Evolutionary conservation across 2,888 invertebrate genomes (phyloP), one percentile per base, ranked within the genome.

Genomic region (Microplitis manilae): DNA sequence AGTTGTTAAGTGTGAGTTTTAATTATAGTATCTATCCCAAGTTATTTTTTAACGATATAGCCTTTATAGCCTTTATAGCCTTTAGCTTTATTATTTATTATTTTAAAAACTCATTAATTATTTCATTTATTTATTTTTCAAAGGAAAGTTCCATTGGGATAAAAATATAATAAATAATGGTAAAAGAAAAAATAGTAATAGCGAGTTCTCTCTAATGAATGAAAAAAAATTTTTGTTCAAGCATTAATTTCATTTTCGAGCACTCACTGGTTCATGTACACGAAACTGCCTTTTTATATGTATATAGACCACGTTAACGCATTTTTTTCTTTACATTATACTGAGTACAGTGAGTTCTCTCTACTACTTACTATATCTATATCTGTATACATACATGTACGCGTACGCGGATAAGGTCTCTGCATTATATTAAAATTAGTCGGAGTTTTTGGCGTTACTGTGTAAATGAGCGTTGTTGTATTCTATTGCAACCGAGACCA

Each of bases 401-500:
- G 8, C 60, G 7, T 15, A 39, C 30, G 4, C n/a, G 68, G 77
- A 77, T 77, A 77, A 77, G 69, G 77, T 69, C 77, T 76, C 68
- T 15, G 65, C 77, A 76, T 79, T 76, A 79, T 79, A 79, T 79
- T 79, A 76, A 79, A 79, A 79, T 79, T 79, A 79, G 76, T 73
- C 64, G 5, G 74, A 76, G 72, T 79, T 79, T 74, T 79, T 79
- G 84, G 84, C 77, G 69, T 65, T 17, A 7, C 70, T 62, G 39
- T 64, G 69, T 61, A 69, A 77, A 77, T 68, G 73, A 74, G 69
- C 64, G 70, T 59, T 61, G 38, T 60, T 30, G 38, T 71, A 30
- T 71, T 62, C 65, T 39, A 50, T 39, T 59, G 69, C 50, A 13
- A 64, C 38, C 50, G 8, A 15, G 69, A 50, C 50, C 50, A 68